Conservation (phyloP, 2,797 vertebrate genomes). For the Anomalospiza imberbis region DNA sequence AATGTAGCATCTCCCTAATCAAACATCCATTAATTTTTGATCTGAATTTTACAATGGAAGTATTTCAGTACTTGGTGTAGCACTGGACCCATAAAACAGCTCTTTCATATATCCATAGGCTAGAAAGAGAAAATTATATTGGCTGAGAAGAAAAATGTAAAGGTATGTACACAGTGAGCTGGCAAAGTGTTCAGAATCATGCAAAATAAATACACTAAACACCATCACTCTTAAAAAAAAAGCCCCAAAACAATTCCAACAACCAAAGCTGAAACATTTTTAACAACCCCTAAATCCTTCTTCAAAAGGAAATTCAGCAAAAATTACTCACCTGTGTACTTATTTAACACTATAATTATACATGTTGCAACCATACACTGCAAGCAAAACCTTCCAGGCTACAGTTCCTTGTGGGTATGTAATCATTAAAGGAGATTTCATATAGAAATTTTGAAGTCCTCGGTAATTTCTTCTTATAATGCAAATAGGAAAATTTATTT, state of each 20-base stretch:
- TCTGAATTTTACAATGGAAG: background rate
- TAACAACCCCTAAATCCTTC: background rate
- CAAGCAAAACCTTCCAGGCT: background rate
- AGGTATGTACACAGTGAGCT: background rate
- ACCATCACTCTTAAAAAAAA: background rate
- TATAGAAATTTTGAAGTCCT: background rate
- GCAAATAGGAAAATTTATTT: background rate
- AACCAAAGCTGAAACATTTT: background rate
- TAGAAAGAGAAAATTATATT: background rate
- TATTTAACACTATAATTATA: background rate
- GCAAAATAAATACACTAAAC: background rate
- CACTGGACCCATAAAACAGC: background rate
- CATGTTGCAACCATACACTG: background rate
- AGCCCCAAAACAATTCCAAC: rapidly evolving
- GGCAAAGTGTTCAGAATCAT: background rate
- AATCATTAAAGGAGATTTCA: background rate
- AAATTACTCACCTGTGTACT: background rate
- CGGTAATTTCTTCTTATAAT: background rate
- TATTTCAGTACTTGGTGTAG: background rate
- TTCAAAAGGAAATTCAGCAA: background rate
- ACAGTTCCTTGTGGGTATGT: background rate
- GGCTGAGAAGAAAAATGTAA: background rate
- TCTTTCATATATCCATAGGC: background rate
- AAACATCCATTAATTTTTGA: background rate
- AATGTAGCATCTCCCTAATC: background rate